Evolutionary conservation across 2,888 invertebrate species (phyloP).

Genomic region (Thalpophila matura): DNA sequence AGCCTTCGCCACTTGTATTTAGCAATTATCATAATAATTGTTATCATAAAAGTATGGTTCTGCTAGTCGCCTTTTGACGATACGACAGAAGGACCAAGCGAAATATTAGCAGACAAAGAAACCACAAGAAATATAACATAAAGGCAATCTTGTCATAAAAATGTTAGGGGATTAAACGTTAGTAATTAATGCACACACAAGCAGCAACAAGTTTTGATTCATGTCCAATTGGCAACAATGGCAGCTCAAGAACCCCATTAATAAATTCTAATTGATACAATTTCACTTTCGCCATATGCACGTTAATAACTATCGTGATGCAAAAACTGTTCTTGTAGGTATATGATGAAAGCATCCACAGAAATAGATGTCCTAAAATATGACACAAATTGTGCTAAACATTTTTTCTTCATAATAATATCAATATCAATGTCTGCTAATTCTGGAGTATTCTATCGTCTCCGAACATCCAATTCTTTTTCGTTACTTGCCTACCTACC

Average conservation of each 20-base stretch:
- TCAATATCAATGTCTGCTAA: no score
- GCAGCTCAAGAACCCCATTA: slow-evolving; percentile 19
- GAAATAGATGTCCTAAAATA: slow-evolving; percentile 54
- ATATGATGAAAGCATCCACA: slow-evolving; percentile 29
- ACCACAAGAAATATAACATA: neutral
- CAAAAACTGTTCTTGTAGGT: slow-evolving; percentile 34
- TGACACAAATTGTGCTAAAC: slow-evolving; percentile 4
- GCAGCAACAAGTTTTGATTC: slow-evolving; percentile 25
- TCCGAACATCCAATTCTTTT: no score
- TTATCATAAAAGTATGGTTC: neutral
- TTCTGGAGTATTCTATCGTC: no score
- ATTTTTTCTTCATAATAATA: neutral
- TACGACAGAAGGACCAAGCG: neutral
- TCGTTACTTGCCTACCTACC: no score
- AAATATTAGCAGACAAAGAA: neutral
- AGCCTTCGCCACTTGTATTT: no score
- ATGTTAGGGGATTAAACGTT: slow-evolving; percentile 1
- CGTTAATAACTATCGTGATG: slow-evolving; percentile 8
- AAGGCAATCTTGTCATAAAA: neutral
- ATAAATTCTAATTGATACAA: slow-evolving; percentile 16
- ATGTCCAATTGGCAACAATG: slow-evolving; percentile 29
- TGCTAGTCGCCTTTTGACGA: neutral
- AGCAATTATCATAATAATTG: no score
- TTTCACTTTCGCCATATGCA: slow-evolving; percentile 19
- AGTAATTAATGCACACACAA: slow-evolving; percentile 26